Conservation (phyloP, 2,113 vertebrate species). For the Bos taurus region DNA sequence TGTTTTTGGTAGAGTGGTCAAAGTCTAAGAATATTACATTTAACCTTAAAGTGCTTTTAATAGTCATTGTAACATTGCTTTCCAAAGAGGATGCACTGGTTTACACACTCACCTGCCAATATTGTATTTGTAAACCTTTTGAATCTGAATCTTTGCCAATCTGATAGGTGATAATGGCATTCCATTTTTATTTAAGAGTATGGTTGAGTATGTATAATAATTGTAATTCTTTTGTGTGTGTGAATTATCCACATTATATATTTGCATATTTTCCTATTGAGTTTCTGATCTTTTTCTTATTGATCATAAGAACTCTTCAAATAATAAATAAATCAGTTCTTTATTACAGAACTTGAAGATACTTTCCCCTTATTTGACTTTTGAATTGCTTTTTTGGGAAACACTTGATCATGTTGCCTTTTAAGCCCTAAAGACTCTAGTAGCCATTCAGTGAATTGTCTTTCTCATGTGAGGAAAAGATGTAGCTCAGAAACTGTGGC, state of each 20-base stretch:
- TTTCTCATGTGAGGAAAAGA: neutral
- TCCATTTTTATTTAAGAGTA: neutral
- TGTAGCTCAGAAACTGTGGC: neutral
- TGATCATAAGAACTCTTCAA: neutral
- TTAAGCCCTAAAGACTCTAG: neutral
- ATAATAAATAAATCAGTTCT: neutral
- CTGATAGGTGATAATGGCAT: neutral
- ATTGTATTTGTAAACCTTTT: neutral
- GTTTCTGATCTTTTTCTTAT: neutral
- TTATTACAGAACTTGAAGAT: neutral
- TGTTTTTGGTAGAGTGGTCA: neutral
- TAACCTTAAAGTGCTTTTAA: neutral
- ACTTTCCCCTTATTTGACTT: neutral
- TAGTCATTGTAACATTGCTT: neutral
- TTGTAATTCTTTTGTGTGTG: neutral
- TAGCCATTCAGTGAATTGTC: neutral
- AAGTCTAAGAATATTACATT: neutral
- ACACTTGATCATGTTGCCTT: neutral
- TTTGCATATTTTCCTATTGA: neutral
- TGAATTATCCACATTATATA: neutral
- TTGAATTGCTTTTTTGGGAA: neutral
- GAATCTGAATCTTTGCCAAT: neutral
- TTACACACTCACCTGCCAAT: neutral
- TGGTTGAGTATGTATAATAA: neutral
- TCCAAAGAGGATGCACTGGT: neutral